phyloP scores from a whole-genome alignment of 1,140 invertebrate genomes.

The Diabrotica virgifera region DNA sequence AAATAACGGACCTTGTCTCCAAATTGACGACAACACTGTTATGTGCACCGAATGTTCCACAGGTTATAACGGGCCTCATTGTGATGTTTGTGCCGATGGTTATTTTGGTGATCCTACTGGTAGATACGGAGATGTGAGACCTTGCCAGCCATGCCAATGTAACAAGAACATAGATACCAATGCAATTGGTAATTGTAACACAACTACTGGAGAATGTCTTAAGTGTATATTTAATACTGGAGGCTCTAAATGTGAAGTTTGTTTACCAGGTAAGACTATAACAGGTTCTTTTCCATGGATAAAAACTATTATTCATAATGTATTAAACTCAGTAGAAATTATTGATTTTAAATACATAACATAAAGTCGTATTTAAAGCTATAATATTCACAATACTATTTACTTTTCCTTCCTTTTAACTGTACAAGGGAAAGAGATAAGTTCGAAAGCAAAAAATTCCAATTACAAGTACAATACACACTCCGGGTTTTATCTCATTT shows the following conservation, averaged over 20 bases:
- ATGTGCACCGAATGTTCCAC: constrained; percentile 92
- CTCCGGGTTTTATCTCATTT: too few species aligned
- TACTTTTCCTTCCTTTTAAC: too few species aligned
- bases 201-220: constrained; percentile 89
- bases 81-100: constrained; percentile 92
- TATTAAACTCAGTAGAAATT: too few species aligned
- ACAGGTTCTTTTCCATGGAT: constrained; percentile 9
- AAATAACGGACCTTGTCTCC: constrained; percentile 86
- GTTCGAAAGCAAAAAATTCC: too few species aligned
- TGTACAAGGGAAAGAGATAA: too few species aligned
- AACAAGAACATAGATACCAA: constrained; percentile 95
- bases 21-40: constrained; percentile 77
- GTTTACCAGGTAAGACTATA: constrained; percentile 67
- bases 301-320: too few species aligned
- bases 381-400: too few species aligned
- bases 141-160: constrained; percentile 87
- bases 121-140: constrained; percentile 58
- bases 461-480: too few species aligned
- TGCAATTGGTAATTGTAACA: constrained; percentile 90
- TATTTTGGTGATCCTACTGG: constrained; percentile 88
- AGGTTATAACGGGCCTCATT: constrained; percentile 87
- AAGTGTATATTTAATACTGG: constrained; percentile 97
- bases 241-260: constrained; percentile 84
- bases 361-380: too few species aligned
- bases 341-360: too few species aligned